phyloP scores from a whole-genome alignment of 1,140 invertebrate genomes.

The Drosophila bocki region DNA sequence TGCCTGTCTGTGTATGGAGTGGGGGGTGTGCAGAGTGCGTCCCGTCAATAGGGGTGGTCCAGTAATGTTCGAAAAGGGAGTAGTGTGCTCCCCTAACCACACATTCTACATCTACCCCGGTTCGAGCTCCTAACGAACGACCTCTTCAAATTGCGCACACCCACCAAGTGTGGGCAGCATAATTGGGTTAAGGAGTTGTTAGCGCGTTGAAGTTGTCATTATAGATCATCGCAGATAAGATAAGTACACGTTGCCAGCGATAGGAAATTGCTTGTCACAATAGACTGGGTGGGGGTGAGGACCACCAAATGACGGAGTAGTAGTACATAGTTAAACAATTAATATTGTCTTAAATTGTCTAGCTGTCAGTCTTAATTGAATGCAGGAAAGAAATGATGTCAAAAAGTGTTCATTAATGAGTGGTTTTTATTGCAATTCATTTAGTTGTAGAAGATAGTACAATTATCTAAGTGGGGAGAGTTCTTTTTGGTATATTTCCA shows the following conservation, averaged over 20 bases:
- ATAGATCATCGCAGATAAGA: conserved; percentile 62
- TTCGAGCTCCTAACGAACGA: conserved; percentile 37
- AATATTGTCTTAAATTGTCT: conserved; percentile 37
- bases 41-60: conserved; percentile 61
- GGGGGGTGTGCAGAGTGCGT: conserved; percentile 38
- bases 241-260: conserved; percentile 47
- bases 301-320: conserved; percentile 37
- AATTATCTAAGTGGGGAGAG: neutral
- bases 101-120: neutral
- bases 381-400: neutral
- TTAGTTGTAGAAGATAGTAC: neutral
- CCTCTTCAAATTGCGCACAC: conserved; percentile 72
- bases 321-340: conserved; percentile 37
- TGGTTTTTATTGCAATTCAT: neutral
- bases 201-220: conserved; percentile 73
- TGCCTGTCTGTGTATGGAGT: conserved; percentile 21
- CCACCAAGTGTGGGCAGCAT: conserved; percentile 64
- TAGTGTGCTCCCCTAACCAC: neutral
- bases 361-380: conserved; percentile 36
- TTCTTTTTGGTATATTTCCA: neutral
- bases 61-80: conserved; percentile 20
- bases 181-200: conserved; percentile 81
- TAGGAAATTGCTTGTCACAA: conserved; percentile 64
- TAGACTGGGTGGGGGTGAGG: neutral
- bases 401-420: too few relatives aligned